phyloP scores from a whole-genome alignment of 2,888 invertebrate species.

The Lissocephala sabroskyi region DNA sequence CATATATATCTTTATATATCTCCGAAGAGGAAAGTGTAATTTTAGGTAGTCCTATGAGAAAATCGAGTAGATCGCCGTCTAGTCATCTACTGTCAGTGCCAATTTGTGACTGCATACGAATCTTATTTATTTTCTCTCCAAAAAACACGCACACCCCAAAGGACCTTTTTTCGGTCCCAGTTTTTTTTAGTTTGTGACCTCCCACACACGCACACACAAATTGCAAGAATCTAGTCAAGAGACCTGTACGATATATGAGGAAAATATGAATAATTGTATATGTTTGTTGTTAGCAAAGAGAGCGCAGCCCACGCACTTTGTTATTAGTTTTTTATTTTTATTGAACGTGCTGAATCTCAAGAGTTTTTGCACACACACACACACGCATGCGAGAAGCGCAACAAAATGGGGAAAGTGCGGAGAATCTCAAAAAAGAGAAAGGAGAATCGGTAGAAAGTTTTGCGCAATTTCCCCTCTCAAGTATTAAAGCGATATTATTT shows the following conservation, averaged over 20 bases:
- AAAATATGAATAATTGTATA: background rate
- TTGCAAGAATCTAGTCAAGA: background rate
- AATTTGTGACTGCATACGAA: slow-evolving; percentile 20
- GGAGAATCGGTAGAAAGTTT: slow-evolving; percentile 21
- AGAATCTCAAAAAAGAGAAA: slow-evolving; percentile 40
- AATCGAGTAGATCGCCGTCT: slow-evolving; percentile 11
- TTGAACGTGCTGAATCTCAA: slow-evolving; percentile 48
- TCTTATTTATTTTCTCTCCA: background rate
- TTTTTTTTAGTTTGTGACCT: too few relatives aligned
- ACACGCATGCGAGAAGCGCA: too few relatives aligned
- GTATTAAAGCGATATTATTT: slow-evolving; percentile 64
- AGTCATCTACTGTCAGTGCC: slow-evolving; percentile 29
- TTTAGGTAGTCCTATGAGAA: slow-evolving; percentile 10
- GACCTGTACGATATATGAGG: too few relatives aligned
- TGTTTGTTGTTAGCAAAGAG: slow-evolving; percentile 32
- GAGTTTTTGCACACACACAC: slow-evolving; percentile 35
- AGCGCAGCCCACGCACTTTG: slow-evolving; percentile 49
- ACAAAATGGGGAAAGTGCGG: slow-evolving; percentile 25
- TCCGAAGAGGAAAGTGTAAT: slow-evolving; percentile 10
- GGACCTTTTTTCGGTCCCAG: too few relatives aligned
- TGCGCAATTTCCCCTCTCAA: slow-evolving; percentile 63
- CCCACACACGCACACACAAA: background rate
- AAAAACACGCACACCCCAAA: background rate
- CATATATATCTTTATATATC: too few relatives aligned
- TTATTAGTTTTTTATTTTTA: slow-evolving; percentile 56